Evolutionary conservation across 1,140 invertebrate species (phyloP).

Genomic region (Pantala flavescens): DNA sequence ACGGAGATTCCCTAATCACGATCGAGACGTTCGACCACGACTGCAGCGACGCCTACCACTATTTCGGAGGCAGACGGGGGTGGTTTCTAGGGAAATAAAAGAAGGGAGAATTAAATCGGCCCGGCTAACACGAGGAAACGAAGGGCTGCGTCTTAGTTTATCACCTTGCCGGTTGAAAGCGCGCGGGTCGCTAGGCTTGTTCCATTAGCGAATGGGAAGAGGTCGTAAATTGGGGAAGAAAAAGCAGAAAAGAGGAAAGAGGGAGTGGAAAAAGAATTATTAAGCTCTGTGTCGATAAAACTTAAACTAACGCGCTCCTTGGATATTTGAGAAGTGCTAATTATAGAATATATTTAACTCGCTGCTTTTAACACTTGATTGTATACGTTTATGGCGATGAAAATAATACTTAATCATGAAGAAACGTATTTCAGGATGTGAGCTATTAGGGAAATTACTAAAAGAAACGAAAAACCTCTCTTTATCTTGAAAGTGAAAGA

Average conservation of each 20-base stretch:
- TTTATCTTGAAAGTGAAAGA: no score
- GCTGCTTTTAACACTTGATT: no score
- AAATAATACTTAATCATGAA: no score
- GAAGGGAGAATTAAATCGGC: neutral
- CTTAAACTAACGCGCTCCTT: no score
- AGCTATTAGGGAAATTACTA: no score
- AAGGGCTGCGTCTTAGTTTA: neutral
- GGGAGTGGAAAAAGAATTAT: neutral
- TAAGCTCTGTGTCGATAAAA: no score
- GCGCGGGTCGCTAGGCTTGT: neutral
- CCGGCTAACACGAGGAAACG: no score
- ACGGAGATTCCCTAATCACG: neutral
- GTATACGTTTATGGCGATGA: no score
- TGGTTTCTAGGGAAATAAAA: neutral
- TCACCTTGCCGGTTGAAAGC: neutral
- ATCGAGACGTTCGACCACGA: neutral
- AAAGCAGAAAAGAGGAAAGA: neutral
- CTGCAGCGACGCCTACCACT: neutral
- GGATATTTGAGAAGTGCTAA: no score
- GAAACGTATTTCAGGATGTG: no score
- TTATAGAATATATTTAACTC: no score
- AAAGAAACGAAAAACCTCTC: no score
- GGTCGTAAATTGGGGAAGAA: neutral
- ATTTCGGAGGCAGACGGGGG: neutral
- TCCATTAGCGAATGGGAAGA: neutral